Percentiles rank a stretch among this genome's conserved stretches.
Evolutionary conservation across 1,140 invertebrate species (phyloP).

Genomic region (Drosophila auraria): DNA sequence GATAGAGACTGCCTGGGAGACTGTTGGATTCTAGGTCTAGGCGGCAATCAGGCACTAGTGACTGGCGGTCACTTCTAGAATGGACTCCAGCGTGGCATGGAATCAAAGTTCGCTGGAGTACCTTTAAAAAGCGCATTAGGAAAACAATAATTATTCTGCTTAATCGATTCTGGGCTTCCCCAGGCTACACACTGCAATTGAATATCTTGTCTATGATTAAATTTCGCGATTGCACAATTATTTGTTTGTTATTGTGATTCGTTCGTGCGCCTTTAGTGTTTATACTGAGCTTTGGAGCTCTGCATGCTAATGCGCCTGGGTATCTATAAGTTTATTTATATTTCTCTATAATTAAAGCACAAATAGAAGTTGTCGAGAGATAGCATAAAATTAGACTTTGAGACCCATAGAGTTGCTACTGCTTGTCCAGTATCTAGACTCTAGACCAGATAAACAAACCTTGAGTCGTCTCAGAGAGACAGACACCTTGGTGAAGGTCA

Average conservation of each 20-base stretch:
- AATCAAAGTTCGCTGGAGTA: constrained; percentile 10
- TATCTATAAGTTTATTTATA: constrained; percentile 8
- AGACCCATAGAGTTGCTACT: neutral
- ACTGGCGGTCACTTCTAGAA: constrained; percentile 33
- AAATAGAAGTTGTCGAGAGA: constrained; percentile 2
- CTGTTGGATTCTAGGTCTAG: constrained; percentile 21
- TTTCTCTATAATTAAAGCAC: constrained; percentile 3
- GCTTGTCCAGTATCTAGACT: neutral
- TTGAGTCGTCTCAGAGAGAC: constrained; percentile 6
- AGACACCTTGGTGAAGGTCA: constrained; percentile 34
- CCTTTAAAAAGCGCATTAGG: too few relatives aligned
- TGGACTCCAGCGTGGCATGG: neutral
- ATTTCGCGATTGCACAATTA: constrained; percentile 14
- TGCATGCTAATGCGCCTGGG: neutral
- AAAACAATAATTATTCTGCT: neutral
- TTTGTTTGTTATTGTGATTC: constrained; percentile 30
- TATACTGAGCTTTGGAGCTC: constrained; percentile 13
- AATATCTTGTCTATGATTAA: constrained; percentile 21
- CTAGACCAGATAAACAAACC: constrained; percentile 21
- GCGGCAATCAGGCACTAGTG: constrained; percentile 5
- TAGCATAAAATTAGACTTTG: constrained; percentile 3
- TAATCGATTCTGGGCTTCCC: constrained; percentile 5
- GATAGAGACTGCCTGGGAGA: constrained; percentile 23
- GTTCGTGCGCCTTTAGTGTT: constrained; percentile 35
- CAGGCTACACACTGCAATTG: neutral